Base-by-base conservation (phyloP, 1,140 invertebrate genomes). In the Drosophila nigrodunni region DNA sequence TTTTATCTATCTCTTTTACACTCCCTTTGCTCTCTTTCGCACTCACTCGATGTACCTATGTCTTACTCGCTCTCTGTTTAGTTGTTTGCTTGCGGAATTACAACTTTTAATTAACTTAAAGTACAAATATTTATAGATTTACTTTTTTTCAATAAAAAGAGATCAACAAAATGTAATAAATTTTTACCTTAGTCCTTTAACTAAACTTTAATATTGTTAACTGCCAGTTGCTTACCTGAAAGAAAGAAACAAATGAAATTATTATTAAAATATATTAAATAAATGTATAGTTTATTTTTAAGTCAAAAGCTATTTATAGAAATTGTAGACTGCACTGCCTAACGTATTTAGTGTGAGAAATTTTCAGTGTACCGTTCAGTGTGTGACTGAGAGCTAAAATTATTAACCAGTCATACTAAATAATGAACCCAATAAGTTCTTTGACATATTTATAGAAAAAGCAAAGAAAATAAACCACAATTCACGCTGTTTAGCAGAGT, bases 211-310 rank as follows among this genome's bases (percentile, higher is more conserved):
- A 5, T 30, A 6, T 30, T 30, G 25, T 30, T 5, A 3, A 30
- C 25, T 47, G 2, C 2, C n/a, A 37, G 10, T 37, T 3, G 44
- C 58, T 61, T 61, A 61, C 58, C 58, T 61, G 58, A 6, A 61
- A 60, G 11, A 37, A 46, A 47, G 10, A 46, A 9, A 10, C 15
- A 11, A 61, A 21, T 35, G 7, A 7, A 7, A 11, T 61, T 37
- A 39, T n/a, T 61, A 35, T 21, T 21, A 21, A 21, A 21, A 21
- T 21, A 21, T 21, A 2, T 21, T 21, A 21, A 21, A 21, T 21
- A 21, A 21, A 21, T 21, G 1, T 2, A 21, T 2, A 2, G 18
- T 21, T 21, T 21, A 21, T 21, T 21, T 21, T 21, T 2, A 21
- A 21, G 18, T 21, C 0, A 0, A 21, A 21, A 21, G 18, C 2